These are phyloP conservation scores for Rhagophthalmus giganteus DNA, from an alignment of 2,888 invertebrate species.

Conservation along the genomic window DNA sequence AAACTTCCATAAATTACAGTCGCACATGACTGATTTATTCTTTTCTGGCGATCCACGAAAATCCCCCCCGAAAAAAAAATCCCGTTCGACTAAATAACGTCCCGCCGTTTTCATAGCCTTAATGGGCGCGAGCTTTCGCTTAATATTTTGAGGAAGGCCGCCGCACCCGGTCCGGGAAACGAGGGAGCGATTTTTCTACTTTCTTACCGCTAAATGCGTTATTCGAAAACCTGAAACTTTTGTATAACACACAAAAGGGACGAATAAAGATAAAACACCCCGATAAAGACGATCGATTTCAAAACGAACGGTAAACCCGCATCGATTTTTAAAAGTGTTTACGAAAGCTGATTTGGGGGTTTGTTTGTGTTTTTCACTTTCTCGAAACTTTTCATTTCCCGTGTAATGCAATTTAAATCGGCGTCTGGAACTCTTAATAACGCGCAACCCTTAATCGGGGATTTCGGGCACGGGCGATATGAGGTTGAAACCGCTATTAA, in stretches of 20 bases:
- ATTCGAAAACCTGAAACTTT: constrained; percentile 13
- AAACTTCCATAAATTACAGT: constrained; percentile 17
- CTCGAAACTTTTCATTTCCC: constrained; percentile 1
- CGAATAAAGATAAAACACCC: constrained; percentile 20
- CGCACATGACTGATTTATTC: constrained; percentile 5
- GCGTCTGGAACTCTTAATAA: constrained; percentile 5
- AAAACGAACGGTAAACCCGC: constrained; percentile 12
- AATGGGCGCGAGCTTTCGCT: constrained; percentile 12
- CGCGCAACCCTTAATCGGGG: constrained; percentile 5
- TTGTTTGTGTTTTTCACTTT: constrained; percentile 15
- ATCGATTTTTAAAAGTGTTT: constrained; percentile 22
- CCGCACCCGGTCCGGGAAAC: no score
- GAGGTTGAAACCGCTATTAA: constrained; percentile 6
- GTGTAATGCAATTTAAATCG: constrained; percentile 4
- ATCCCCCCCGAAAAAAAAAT: no score
- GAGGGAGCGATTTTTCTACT: constrained; percentile 16
- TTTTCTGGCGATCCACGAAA: background rate
- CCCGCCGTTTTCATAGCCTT: constrained; percentile 5
- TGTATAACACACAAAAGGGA: constrained; percentile 18
- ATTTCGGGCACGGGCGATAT: constrained; percentile 2
- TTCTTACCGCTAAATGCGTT: constrained; percentile 5
- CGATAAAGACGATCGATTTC: constrained; percentile 15
- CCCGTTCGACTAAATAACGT: background rate
- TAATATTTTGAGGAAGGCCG: constrained; percentile 23
- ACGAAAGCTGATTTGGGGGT: constrained; percentile 17